Percentiles rank a stretch among this genome's conserved stretches.
phyloP scores from a whole-genome alignment of 2,888 invertebrate species.

The Phymatocera aterrima region DNA sequence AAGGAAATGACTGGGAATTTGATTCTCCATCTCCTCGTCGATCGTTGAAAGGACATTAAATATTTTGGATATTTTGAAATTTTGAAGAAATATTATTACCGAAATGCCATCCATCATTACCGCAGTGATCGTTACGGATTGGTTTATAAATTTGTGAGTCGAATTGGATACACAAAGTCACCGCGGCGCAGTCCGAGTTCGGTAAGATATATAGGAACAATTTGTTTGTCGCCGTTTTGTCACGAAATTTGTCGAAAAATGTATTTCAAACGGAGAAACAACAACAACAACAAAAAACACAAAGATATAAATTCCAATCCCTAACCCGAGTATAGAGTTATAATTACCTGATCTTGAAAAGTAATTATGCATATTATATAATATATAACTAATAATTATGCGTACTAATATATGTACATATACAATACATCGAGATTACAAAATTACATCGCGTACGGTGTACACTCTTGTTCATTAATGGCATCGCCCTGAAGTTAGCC shows the following conservation, averaged over 20 bases:
- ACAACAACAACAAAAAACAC: too few relatives aligned
- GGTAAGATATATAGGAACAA: too few relatives aligned
- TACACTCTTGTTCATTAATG: too few relatives aligned
- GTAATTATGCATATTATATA: too few relatives aligned
- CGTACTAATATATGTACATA: too few relatives aligned
- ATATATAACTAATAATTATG: too few relatives aligned
- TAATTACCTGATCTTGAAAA: too few relatives aligned
- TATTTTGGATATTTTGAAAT: neutral
- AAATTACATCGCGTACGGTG: too few relatives aligned
- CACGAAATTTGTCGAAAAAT: neutral
- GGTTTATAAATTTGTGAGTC: neutral
- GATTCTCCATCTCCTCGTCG: neutral
- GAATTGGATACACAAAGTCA: neutral
- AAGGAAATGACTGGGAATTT: constrained; percentile 16
- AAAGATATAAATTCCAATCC: too few relatives aligned
- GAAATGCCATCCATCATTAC: neutral
- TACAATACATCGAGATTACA: too few relatives aligned
- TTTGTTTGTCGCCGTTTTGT: neutral
- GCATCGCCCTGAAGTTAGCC: too few relatives aligned
- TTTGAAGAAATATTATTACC: constrained; percentile 13
- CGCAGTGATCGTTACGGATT: neutral
- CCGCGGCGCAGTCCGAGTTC: constrained; percentile 30
- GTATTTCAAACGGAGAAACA: neutral
- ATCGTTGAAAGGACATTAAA: neutral
- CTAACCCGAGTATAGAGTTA: too few relatives aligned